Conservation (phyloP, 2,113 vertebrate genomes). For the Chelonoidis abingdonii region DNA sequence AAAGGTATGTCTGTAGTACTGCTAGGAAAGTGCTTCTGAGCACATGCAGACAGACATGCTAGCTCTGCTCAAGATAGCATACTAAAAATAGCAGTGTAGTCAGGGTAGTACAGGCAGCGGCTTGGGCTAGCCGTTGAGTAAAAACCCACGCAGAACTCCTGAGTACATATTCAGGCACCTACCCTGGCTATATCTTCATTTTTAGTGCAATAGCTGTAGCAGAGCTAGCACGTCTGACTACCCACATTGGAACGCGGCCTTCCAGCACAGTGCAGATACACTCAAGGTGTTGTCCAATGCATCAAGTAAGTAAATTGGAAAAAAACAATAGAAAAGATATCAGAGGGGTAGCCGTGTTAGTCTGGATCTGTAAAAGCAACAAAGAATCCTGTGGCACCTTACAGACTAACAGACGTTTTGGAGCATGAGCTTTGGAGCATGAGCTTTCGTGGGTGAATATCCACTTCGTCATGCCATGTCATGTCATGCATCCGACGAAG, state of each 20-base stretch:
- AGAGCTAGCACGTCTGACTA: background rate
- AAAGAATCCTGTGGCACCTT: too few relatives aligned
- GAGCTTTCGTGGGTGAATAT: too few relatives aligned
- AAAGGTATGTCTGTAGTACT: background rate
- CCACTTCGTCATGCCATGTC: too few relatives aligned
- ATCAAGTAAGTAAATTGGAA: background rate
- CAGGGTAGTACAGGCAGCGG: background rate
- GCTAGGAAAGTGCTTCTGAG: background rate
- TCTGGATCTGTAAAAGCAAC: too few relatives aligned
- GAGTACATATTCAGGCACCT: background rate
- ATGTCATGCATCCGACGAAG: too few relatives aligned
- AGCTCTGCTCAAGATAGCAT: background rate
- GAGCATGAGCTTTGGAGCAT: too few relatives aligned
- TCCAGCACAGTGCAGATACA: background rate
- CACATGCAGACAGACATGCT: background rate
- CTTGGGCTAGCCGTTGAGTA: background rate
- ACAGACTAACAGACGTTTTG: too few relatives aligned
- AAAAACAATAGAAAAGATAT: background rate
- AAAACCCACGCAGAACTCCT: background rate
- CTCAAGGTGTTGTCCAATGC: background rate
- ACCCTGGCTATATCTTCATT: background rate
- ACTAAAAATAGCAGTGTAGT: background rate
- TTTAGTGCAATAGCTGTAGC: background rate
- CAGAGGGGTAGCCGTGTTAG: too few relatives aligned
- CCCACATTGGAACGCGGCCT: background rate